These are phyloP conservation scores for Noturus placidus DNA, from an alignment of 2,113 vertebrate species.

Conservation along the genomic window DNA sequence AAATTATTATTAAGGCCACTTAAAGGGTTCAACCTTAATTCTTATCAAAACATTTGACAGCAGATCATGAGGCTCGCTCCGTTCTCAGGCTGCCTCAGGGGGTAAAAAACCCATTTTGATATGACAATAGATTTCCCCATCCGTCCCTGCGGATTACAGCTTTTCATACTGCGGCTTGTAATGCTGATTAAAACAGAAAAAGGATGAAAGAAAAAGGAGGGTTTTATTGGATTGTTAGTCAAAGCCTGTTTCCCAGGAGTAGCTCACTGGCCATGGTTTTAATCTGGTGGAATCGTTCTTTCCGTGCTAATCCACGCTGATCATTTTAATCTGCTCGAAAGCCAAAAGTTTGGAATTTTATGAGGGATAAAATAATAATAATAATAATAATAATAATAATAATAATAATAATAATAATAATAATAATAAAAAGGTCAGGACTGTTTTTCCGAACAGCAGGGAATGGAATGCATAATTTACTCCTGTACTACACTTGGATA, in stretches of 20 bases:
- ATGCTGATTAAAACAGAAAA: constrained; percentile 28
- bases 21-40: background rate
- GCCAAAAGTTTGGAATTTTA: constrained; percentile 3
- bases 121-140: constrained; percentile 10
- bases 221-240: constrained; percentile 25
- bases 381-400: too few species aligned
- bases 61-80: background rate
- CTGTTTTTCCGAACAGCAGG: background rate
- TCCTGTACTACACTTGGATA: background rate
- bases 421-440: too few species aligned
- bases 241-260: constrained; percentile 19
- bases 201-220: background rate
- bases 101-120: constrained; percentile 3
- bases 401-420: background rate
- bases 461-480: background rate
- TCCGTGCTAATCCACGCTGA: constrained; percentile 1
- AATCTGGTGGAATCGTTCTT: background rate
- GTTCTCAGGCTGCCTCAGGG: constrained; percentile 1
- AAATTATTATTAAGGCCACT: too few species aligned
- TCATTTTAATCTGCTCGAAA: constrained; percentile 8
- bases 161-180: constrained; percentile 9
- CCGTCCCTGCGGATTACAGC: background rate
- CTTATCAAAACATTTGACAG: background rate
- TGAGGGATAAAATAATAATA: background rate
- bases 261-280: background rate